Base-by-base conservation (phyloP, 2,113 vertebrate genomes). In the Chitala chitala region DNA sequence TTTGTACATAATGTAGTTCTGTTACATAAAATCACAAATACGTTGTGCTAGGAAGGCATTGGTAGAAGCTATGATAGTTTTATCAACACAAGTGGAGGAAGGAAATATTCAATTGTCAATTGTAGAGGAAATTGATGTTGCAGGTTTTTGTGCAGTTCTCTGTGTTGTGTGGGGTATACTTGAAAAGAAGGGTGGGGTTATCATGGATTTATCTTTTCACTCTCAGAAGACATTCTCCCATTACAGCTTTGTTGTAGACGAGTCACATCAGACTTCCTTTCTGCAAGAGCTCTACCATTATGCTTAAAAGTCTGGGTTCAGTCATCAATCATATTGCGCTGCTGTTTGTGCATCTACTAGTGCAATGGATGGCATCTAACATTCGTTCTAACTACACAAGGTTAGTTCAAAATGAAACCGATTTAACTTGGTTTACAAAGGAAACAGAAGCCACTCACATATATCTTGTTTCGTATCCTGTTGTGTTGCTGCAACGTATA, bases 381-480 rank as follows among this genome's bases (percentile, higher is more conserved):
- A 36, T 38, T 26, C 3, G 33, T 63, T 38, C 59, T 17, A 20
- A 33, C 31, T 63, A 20, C 59, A 54, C 6, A 51, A 70, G 17
- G 24, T 69, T 46, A 20, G 48, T 15, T 69, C 15, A 73, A 73
- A 64, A 50, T 36, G 72, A 64, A 63, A 73, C 56, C 13, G 48
- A 44, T 44, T 55, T 46, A 24, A 68, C 51, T 72, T 31, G 12
- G 61, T 31, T 69, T 55, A 22, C 38, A 69, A 42, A 33, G 73
- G 73, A 75, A 75, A 55, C 38, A 46, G 50, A 22, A 75, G 64
- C 40, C 31, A 48, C 59, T 55, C 51, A 40, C 64, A 56, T 48
- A 55, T 68, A 44, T 33, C 44, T 42, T 48, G 73, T 75, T 75
- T 75, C 73, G 29, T 15, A 75, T 75, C 73, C 73, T 75, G 73